phyloP scores from a whole-genome alignment of 2,797 vertebrate species.

The Thamnophis elegans region DNA sequence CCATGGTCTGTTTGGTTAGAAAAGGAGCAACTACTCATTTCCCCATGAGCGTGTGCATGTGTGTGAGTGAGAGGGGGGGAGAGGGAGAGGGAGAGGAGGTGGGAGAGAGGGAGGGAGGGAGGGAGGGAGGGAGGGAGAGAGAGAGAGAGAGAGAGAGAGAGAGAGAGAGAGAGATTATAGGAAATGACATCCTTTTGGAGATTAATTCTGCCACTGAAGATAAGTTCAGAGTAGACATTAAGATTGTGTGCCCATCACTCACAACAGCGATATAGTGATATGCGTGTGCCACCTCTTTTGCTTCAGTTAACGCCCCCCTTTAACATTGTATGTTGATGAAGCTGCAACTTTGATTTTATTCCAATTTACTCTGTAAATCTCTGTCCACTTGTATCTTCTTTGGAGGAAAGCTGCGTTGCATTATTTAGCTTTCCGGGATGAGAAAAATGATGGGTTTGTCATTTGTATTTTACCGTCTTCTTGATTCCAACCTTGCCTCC shows the following conservation, averaged over 20 bases:
- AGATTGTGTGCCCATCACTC: neutral
- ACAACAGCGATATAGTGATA: neutral
- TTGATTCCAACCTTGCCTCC: neutral
- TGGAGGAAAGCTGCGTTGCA: neutral
- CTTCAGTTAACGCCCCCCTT: neutral
- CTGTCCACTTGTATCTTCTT: neutral
- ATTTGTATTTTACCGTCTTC: neutral
- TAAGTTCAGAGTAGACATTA: neutral
- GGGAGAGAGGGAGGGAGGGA: too few relatives aligned
- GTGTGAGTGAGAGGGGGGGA: too few relatives aligned
- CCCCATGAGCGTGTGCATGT: neutral
- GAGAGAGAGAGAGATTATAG: neutral
- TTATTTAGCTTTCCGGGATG: slow-evolving; percentile 40
- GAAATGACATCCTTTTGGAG: neutral
- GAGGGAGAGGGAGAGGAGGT: neutral
- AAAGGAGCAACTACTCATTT: neutral
- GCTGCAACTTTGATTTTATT: neutral
- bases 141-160: neutral
- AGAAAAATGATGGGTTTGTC: neutral
- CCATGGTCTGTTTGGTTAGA: neutral
- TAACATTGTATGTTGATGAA: neutral
- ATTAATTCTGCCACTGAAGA: neutral
- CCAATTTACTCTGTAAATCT: neutral
- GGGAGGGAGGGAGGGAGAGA: too few relatives aligned
- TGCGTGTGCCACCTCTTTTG: neutral